Conservation (phyloP, 2,113 vertebrate genomes). For the Drymodes brunneopygia region DNA sequence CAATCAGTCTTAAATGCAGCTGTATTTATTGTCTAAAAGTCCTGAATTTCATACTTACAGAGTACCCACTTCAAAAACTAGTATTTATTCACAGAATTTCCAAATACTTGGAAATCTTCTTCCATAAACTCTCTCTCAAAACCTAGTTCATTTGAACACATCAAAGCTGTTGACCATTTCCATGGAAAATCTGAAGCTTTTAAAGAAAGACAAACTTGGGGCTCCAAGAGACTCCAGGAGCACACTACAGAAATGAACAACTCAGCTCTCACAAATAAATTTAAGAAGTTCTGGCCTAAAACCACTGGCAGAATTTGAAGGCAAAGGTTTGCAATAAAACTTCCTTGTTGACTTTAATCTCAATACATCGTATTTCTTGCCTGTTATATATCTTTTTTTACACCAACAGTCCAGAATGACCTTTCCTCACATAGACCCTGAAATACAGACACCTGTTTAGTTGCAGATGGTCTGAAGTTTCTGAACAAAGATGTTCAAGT, state of each 20-base stretch:
- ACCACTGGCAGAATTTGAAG: neutral
- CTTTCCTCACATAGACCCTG: neutral
- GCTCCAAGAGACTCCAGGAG: neutral
- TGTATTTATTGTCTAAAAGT: constrained; percentile 46
- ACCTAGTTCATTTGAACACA: neutral
- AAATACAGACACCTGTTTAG: neutral
- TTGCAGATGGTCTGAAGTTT: neutral
- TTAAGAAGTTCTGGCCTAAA: neutral
- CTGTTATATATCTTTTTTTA: neutral
- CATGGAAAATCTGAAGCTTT: neutral
- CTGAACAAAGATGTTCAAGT: neutral
- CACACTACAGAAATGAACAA: neutral
- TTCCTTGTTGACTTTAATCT: neutral
- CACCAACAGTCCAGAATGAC: neutral
- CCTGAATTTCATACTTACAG: neutral
- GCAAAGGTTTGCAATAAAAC: neutral
- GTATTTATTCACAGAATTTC: neutral
- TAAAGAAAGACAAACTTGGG: neutral
- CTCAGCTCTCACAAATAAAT: neutral
- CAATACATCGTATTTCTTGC: neutral
- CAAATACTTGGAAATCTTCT: neutral
- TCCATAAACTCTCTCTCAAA: neutral
- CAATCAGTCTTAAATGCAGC: constrained; percentile 54
- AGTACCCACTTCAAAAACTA: neutral
- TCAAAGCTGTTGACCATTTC: neutral